A percentile compares a stretch with the other conserved stretches of the same genome.
Conservation (phyloP, 2,113 vertebrate genomes). For the Caretta caretta region DNA sequence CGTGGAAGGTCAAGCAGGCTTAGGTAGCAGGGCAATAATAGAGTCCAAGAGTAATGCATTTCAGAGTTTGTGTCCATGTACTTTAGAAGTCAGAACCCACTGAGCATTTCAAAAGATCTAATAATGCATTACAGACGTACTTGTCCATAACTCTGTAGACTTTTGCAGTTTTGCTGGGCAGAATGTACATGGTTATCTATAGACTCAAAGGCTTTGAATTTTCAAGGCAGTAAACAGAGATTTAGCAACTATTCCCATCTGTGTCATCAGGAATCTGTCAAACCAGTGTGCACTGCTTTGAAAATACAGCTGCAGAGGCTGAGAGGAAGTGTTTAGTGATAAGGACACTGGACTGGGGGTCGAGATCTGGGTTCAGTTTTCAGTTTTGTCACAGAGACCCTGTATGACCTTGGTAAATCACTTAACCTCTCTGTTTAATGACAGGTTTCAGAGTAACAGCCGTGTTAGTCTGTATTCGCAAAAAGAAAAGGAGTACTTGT, state of each 20-base stretch:
- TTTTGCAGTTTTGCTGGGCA: neutral
- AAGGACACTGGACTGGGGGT: neutral
- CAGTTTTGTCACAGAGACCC: neutral
- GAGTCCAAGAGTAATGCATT: neutral
- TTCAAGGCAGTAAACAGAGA: neutral
- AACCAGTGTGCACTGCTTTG: neutral
- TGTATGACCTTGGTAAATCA: neutral
- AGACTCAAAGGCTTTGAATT: neutral
- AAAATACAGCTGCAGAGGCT: neutral
- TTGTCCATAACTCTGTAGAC: neutral
- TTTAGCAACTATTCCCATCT: neutral
- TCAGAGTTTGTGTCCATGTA: neutral
- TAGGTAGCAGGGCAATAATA: neutral
- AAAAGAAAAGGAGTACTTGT: too few relatives aligned
- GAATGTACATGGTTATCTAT: neutral
- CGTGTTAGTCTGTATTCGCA: too few relatives aligned
- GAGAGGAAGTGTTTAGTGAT: neutral
- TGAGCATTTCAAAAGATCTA: neutral
- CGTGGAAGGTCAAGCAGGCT: neutral
- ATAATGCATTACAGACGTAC: neutral
- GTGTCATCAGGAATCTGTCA: neutral
- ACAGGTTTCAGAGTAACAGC: too few relatives aligned
- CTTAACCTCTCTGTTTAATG: neutral
- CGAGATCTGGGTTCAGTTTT: neutral
- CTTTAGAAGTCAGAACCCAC: neutral